Base-by-base conservation (phyloP, 2,797 vertebrate species). In the Amazona finschi region DNA sequence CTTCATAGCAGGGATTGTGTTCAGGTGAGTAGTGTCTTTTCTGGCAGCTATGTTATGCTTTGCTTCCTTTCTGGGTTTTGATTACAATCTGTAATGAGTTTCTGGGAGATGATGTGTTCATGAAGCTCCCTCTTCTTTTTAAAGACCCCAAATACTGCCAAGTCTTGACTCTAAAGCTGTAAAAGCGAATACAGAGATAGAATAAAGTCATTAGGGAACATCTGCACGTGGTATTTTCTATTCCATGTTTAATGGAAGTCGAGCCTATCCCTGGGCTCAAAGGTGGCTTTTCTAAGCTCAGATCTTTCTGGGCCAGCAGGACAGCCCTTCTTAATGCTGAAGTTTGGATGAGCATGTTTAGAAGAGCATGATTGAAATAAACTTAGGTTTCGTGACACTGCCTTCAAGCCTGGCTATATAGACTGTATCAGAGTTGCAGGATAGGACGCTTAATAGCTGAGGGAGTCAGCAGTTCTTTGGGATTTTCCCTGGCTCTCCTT, bases 1-100 rank as follows among this genome's bases (percentile, higher is more conserved):
- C 86, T 98, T 98, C 95, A 97, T 98, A 80, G 96, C 97, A 9
- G 98, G 98, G 11, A 98, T 98, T 41, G 96, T 94, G 2, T 98
- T 98, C 85, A 98, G 98, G 98, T 98, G 41, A 97, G 97, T 61
- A 3, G 4, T 8, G 3, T 22, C 28, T 72, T 9, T 5, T 9
- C 14, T 10, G 38, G 16, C n/a, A 52, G 65, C n/a, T 2, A 0
- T 7, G 2, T 38, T 30, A 9, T 0, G 57, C 28, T 80, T 85
- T 33, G 24, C 64, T 89, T 90, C 61, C 50, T 47, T 52, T 41
- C 44, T 43, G 41, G 30, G 13, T 49, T 77, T 86, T 83, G 27
- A 22, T 21, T 71, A 9, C 5, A 66, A 25, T 4, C 3, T n/a
- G 25, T 43, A 49, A 53, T 5, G 27, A 66, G 44, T 46, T 80